A percentile compares a stretch with the other conserved stretches of the same genome.
These are phyloP conservation scores for Amphilophus citrinellus DNA, from an alignment of 2,113 vertebrate species.

Conservation along the genomic window DNA sequence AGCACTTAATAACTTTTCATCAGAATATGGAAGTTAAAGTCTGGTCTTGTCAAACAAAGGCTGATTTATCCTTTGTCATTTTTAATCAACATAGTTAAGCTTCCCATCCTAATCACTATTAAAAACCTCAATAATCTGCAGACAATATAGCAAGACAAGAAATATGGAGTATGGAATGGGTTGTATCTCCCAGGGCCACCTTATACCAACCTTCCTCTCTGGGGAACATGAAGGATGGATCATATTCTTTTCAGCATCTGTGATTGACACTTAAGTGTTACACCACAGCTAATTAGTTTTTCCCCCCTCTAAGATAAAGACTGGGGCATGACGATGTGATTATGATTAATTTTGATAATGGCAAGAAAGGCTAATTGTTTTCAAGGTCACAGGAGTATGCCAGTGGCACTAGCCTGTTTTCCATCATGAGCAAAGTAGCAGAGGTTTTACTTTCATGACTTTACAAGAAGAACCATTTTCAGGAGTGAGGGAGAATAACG, in stretches of 20 bases:
- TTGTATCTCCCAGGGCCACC: slow-evolving; percentile 47
- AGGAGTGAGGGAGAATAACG: not conserved
- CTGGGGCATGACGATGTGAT: slow-evolving; percentile 64
- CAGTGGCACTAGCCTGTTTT: slow-evolving; percentile 36
- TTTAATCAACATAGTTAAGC: slow-evolving; percentile 16
- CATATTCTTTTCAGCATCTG: slow-evolving; percentile 63
- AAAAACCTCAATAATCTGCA: slow-evolving; percentile 27
- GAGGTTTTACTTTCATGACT: not conserved
- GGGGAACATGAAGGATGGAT: slow-evolving; percentile 28
- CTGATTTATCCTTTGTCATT: slow-evolving; percentile 25
- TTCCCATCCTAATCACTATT: slow-evolving; percentile 33
- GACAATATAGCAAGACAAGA: slow-evolving; percentile 16
- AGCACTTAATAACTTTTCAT: slow-evolving; percentile 19
- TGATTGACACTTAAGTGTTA: slow-evolving; percentile 73
- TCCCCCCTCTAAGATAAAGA: slow-evolving; percentile 66
- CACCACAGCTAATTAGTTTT: slow-evolving; percentile 73
- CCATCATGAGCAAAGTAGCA: not conserved
- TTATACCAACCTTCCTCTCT: slow-evolving; percentile 40
- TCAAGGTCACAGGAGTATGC: slow-evolving; percentile 67
- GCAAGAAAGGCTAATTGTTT: slow-evolving; percentile 70
- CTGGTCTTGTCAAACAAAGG: slow-evolving; percentile 33
- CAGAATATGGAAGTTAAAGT: slow-evolving; percentile 8
- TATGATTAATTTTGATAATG: slow-evolving; percentile 72
- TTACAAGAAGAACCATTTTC: slow-evolving; percentile 10
- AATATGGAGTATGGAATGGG: slow-evolving; percentile 13